phyloP scores from a whole-genome alignment of 2,113 vertebrate species.

The Circaetus gallicus region DNA sequence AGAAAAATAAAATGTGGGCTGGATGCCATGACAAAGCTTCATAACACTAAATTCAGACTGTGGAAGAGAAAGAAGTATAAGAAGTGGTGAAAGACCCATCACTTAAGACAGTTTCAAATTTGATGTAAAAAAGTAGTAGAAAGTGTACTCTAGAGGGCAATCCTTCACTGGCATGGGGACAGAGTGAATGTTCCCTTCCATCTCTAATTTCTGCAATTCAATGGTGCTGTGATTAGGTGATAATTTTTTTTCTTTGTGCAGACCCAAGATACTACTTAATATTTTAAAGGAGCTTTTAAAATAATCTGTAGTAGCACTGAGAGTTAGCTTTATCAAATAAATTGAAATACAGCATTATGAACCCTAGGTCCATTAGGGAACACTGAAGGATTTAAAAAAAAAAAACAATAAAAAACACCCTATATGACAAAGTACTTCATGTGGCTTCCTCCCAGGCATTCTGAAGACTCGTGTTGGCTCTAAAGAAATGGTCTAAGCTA shows the following conservation, averaged over 20 bases:
- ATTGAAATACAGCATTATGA: not conserved
- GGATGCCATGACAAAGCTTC: not conserved
- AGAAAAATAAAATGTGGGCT: conserved; percentile 22
- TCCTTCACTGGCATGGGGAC: not conserved
- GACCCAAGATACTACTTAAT: not conserved
- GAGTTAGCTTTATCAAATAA: not conserved
- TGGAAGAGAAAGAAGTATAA: not conserved
- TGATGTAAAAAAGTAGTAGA: not conserved
- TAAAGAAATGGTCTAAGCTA: not conserved
- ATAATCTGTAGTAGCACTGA: conserved; percentile 7
- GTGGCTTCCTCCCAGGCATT: not conserved
- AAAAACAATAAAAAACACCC: not conserved
- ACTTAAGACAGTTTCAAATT: conserved; percentile 11
- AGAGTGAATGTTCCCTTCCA: not conserved
- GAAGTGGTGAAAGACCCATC: not conserved
- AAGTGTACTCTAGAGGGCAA: conserved; percentile 24
- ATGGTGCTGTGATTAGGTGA: not conserved
- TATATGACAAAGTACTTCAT: not conserved
- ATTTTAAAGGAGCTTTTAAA: conserved; percentile 35
- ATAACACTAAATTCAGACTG: not conserved
- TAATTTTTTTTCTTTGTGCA: conserved; percentile 10
- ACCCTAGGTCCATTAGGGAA: not conserved
- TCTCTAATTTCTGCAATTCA: conserved; percentile 1
- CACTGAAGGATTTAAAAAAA: not conserved
- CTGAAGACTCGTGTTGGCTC: not conserved